phyloP scores from a whole-genome alignment of 2,797 vertebrate genomes.

The Muscicapa striata region DNA sequence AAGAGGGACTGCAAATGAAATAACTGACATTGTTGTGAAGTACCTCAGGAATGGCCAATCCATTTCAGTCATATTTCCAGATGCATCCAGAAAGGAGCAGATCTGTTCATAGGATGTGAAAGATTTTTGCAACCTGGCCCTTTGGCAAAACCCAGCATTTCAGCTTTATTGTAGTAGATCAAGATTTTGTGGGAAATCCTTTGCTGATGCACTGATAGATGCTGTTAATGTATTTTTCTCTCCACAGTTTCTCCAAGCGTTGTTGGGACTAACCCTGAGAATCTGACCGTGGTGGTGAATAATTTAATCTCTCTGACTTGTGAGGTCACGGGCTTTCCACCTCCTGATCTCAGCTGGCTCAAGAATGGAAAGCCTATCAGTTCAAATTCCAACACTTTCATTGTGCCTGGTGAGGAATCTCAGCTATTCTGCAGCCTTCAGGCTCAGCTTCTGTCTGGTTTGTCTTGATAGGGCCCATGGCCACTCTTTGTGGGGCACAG shows the following conservation, averaged over 20 bases:
- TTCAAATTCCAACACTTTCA: conserved; percentile 81
- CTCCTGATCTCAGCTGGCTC: conserved; percentile 91
- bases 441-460: not conserved
- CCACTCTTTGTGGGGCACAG: not conserved
- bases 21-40: not conserved
- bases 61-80: not conserved
- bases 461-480: not conserved
- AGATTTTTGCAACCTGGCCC: not conserved
- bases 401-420: conserved; percentile 88
- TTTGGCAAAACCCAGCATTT: not conserved
- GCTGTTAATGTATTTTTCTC: conserved; percentile 26
- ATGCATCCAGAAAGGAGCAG: not conserved
- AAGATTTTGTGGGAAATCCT: not conserved
- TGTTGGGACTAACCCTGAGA: conserved; percentile 84
- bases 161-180: not conserved
- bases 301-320: conserved; percentile 93
- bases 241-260: conserved; percentile 88
- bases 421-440: not conserved
- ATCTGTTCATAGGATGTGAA: not conserved
- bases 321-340: conserved; percentile 91
- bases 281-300: conserved; percentile 90
- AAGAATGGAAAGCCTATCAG: conserved; percentile 85
- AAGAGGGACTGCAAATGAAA: not conserved
- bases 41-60: not conserved
- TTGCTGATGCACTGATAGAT: not conserved